Evolutionary conservation across 2,113 vertebrate genomes (phyloP).

Genomic region (Nibea coibor): DNA sequence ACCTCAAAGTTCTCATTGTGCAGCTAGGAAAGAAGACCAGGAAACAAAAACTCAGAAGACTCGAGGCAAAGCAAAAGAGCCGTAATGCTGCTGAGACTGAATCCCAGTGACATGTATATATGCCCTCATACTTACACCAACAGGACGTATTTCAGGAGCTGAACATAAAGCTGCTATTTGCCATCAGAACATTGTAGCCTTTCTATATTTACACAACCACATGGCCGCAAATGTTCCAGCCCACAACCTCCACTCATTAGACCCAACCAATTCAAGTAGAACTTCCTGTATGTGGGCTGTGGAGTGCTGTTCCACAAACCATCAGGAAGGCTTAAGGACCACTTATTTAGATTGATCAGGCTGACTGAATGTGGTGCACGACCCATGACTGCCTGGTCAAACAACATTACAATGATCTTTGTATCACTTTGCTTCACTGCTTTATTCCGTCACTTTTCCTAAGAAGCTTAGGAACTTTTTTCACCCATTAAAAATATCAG

Average conservation of each 20-base stretch:
- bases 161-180: not conserved
- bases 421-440: not conserved
- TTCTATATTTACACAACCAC: not conserved
- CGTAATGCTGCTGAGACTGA: too few species aligned
- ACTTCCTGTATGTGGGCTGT: not conserved
- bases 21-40: slow-evolving; percentile 80
- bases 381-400: not conserved
- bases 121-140: not conserved
- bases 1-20: slow-evolving; percentile 97
- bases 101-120: not conserved
- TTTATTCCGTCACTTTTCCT: not conserved
- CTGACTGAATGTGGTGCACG: not conserved
- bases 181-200: not conserved
- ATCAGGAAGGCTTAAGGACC: not conserved
- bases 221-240: not conserved
- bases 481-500: too few species aligned
- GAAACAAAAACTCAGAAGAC: not conserved
- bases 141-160: too few species aligned
- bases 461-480: not conserved
- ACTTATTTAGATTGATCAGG: not conserved
- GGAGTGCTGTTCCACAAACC: not conserved
- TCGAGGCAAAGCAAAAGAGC: not conserved
- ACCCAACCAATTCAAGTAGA: not conserved
- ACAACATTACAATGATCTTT: not conserved
- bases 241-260: not conserved